Evolutionary conservation across 2,888 invertebrate genomes (phyloP), one percentile per base, ranked within the genome.

Genomic region (Alsophila aescularia): DNA sequence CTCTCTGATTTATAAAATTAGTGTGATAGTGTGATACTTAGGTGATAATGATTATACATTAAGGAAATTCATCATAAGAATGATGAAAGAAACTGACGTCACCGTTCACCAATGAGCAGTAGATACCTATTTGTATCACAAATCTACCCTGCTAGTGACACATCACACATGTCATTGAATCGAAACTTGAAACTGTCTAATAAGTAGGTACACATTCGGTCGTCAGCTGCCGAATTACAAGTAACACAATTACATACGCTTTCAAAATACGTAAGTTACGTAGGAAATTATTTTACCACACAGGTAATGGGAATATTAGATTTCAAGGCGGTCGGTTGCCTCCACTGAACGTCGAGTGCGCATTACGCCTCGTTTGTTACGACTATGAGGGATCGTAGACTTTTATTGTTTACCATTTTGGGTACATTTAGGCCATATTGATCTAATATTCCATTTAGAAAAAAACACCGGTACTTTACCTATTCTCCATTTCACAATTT

Each of bases 231-330:
- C 36, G 50, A 52, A 54, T 47, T 43, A 47, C 52, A 54, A 43
- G 45, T 58, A 58, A 62, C 55, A 40, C 39, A 52, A 55, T 60
- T 58, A 58, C 43, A 32, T 45, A 37, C 31, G 42, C 47, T 56
- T 52, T 43, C 52, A 60, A 60, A 62, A 55, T 51, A 48, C 47
- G 52, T 42, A 55, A 51, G 44, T 51, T 53, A 37, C 49, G 39
- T 29, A 32, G 58, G 47, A 60, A 57, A 60, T 60, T 58, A 54
- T 64, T 63, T 60, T 50, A 54, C 56, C 54, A 52, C 48, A 58
- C 41, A 48, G 56, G 50, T 60, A 54, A 60, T 54, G 47, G 52
- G 34, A 58, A 52, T 64, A 62, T 58, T 58, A 59, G 52, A 53
- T 62, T 60, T 53, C 54, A 43, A 47, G 45, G 35, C 50, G 58